phyloP scores from a whole-genome alignment of 1,140 invertebrate genomes.

The Drosophila arizonae region DNA sequence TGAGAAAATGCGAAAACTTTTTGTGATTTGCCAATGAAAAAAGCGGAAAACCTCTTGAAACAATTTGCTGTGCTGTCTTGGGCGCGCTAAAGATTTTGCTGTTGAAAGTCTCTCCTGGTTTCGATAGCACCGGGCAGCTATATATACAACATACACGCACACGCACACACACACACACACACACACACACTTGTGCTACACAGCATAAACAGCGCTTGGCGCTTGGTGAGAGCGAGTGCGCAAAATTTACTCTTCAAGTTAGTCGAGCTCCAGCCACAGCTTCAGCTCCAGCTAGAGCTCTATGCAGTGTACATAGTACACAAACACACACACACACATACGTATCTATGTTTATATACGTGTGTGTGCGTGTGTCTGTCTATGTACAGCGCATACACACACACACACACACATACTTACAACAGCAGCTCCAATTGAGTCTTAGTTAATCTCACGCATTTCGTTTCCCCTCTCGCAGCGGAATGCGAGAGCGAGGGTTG shows the following conservation, averaged over 20 bases:
- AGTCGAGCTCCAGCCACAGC: constrained; percentile 10
- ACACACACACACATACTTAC: constrained; percentile 7
- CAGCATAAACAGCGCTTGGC: constrained; percentile 18
- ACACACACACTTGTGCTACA: not conserved
- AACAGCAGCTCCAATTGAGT: constrained; percentile 13
- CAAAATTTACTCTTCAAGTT: constrained; percentile 25
- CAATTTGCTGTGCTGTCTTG: constrained; percentile 41
- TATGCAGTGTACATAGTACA: constrained; percentile 23
- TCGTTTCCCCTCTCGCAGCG: constrained; percentile 17
- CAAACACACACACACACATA: constrained; percentile 7
- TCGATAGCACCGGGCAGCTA: constrained; percentile 49
- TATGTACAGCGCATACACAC: constrained; percentile 5
- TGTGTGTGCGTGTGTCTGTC: not conserved
- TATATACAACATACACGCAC: constrained; percentile 22
- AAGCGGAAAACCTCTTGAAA: constrained; percentile 26
- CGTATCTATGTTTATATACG: not conserved
- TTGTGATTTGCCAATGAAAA: not conserved
- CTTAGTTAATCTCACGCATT: constrained; percentile 11
- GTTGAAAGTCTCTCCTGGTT: constrained; percentile 31
- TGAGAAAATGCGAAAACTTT: not conserved
- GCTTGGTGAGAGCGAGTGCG: constrained; percentile 23
- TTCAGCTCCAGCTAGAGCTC: constrained; percentile 11
- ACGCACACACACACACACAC: constrained; percentile 10
- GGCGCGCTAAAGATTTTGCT: constrained; percentile 40
- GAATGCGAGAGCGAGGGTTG: constrained; percentile 39